Percentiles rank a stretch among this genome's conserved stretches.
phyloP scores from a whole-genome alignment of 1,140 invertebrate genomes.

The Diplogasteroides magnus region DNA sequence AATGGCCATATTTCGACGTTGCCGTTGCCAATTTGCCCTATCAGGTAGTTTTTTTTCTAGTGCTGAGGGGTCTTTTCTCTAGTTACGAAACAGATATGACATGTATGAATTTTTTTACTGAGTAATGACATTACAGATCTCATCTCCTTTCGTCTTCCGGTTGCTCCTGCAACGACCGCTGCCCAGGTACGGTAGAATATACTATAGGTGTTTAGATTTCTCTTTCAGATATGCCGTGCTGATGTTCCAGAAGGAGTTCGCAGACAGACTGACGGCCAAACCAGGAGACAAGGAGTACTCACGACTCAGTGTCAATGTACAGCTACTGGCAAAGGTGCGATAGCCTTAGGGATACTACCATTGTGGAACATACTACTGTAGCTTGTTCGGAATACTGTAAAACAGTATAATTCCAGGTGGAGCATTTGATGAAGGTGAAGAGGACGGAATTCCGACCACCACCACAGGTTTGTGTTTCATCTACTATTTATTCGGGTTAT shows the following conservation, averaged over 20 bases:
- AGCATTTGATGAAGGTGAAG: slow-evolving; percentile 89
- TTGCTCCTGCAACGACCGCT: slow-evolving; percentile 77
- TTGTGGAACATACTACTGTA: slow-evolving; percentile 1
- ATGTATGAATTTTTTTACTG: too few relatives aligned
- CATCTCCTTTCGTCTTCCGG: slow-evolving; percentile 95
- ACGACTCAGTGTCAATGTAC: slow-evolving; percentile 89
- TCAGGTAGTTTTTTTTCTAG: slow-evolving; percentile 53
- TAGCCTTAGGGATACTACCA: too few relatives aligned
- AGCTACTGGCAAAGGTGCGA: slow-evolving; percentile 81
- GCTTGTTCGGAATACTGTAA: not conserved
- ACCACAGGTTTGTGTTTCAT: slow-evolving; percentile 65
- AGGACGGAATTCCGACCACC: slow-evolving; percentile 98
- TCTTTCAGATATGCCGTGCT: slow-evolving; percentile 83
- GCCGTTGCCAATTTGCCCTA: slow-evolving; percentile 99
- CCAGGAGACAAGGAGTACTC: slow-evolving; percentile 96
- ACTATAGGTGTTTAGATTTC: slow-evolving; percentile 6
- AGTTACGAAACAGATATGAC: too few relatives aligned
- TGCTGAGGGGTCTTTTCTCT: not conserved
- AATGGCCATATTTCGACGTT: slow-evolving; percentile 92
- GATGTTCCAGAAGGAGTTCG: slow-evolving; percentile 99
- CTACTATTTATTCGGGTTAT: not conserved
- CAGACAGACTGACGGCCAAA: slow-evolving; percentile 87
- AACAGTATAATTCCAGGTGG: slow-evolving; percentile 59
- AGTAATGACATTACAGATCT: slow-evolving; percentile 75
- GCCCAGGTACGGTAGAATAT: slow-evolving; percentile 54